Evolutionary conservation across 1,140 invertebrate species (phyloP).

Genomic region (Uloborus diversus): DNA sequence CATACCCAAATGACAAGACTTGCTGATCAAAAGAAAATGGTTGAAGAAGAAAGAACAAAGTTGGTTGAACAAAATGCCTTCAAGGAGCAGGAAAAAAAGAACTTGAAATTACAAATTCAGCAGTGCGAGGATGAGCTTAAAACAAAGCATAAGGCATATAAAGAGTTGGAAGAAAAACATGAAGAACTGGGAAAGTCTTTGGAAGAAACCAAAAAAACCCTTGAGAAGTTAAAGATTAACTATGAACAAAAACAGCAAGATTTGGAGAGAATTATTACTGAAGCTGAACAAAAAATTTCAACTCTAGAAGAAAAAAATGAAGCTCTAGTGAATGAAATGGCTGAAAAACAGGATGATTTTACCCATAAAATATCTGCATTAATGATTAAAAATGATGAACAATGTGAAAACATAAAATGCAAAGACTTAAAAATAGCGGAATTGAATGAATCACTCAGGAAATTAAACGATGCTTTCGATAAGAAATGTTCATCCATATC

Average conservation of each 20-base stretch:
- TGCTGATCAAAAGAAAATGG: conserved; percentile 18
- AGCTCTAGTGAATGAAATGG: conserved; percentile 35
- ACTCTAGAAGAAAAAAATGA: conserved; percentile 45
- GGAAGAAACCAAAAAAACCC: conserved; percentile 21
- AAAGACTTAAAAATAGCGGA: conserved; percentile 44
- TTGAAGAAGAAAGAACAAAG: conserved; percentile 40
- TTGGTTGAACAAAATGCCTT: not conserved
- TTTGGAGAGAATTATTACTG: conserved; percentile 17
- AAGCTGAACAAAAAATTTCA: conserved; percentile 24
- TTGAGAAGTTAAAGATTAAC: conserved; percentile 25
- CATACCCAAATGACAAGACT: conserved; percentile 9
- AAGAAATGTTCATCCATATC: not conserved
- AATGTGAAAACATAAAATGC: conserved; percentile 30
- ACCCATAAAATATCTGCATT: conserved; percentile 26
- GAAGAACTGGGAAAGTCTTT: not conserved
- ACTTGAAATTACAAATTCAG: not conserved
- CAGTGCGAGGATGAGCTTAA: conserved; percentile 16
- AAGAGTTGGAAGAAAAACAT: conserved; percentile 10
- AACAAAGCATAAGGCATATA: conserved; percentile 5
- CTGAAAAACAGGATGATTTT: conserved; percentile 32
- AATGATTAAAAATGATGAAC: conserved; percentile 22
- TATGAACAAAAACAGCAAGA: not conserved
- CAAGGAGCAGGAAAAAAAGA: conserved; percentile 36
- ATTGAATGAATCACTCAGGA: conserved; percentile 4
- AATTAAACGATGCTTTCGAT: not conserved